Base-by-base conservation (phyloP, 2,113 vertebrate genomes). In the Hyperopisus bebe region DNA sequence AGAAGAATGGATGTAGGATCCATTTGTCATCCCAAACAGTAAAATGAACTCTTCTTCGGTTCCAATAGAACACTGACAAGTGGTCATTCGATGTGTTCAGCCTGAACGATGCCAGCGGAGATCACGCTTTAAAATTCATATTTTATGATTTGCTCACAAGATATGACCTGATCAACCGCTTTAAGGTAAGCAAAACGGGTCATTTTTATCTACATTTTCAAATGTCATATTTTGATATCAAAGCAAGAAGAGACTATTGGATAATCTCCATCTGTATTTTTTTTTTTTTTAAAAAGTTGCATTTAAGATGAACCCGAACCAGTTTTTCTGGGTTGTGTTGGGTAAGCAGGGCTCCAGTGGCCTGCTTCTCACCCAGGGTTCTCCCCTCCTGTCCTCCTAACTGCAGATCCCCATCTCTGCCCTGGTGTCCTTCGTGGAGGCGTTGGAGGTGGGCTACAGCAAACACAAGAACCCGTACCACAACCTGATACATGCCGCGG, bases 391-490 rank as follows among this genome's bases (percentile, higher is more conserved):
- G 82, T 39, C n/a, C 46, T 15, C 44, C 47, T 48, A 3, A 70
- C 93, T 92, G 92, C 95, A 99, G 98, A 99, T 99, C 89, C 98
- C 98, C 7, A 98, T 99, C 94, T 99, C 98, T 90, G 97, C 98
- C 0, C 96, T 99, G 86, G 97, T 99, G 92, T 99, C 98, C 0
- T 99, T 99, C 87, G 97, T 99, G 92, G 98, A 99, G 92, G 98
- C 98, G 19, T 93, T 99, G 89, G 98, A 99, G 92, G 98, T 97
- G 58, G 98, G 98, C 87, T 99, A 99, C 95, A 98, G 96, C 94
- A 99, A 99, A 94, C 96, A 99, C 91, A 99, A 98, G 96, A 99
- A 99, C 92, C 98, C 98, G 2, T 99, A 99, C 92, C 98, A 99
- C 95, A 99, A 99, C 91, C 94, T 99, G 89, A 97, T 99, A 92